Evolutionary conservation across 2,113 vertebrate genomes (phyloP).

Genomic region (Gobio gobio): DNA sequence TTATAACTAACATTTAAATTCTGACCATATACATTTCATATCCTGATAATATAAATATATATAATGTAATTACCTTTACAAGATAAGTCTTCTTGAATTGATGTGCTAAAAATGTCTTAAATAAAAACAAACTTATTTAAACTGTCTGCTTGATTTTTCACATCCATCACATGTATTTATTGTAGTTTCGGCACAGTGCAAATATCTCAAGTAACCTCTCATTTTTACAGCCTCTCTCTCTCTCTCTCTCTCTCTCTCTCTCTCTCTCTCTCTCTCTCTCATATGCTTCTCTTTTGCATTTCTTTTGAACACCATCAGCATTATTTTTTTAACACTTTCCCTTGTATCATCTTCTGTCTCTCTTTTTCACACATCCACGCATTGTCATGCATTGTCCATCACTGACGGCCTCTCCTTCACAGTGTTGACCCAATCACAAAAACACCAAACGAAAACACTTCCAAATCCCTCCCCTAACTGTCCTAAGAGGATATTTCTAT

Average conservation of each 20-base stretch:
- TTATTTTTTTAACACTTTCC: constrained; percentile 41
- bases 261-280: neutral
- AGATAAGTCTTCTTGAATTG: neutral
- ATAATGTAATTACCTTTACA: neutral
- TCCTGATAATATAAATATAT: neutral
- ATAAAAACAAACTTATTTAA: neutral
- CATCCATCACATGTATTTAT: neutral
- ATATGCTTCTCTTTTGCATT: neutral
- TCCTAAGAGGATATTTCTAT: constrained; percentile 2
- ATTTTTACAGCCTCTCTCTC: neutral
- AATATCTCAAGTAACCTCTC: neutral
- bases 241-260: no score
- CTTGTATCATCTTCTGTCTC: constrained; percentile 4
- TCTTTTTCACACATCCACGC: neutral
- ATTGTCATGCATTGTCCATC: neutral
- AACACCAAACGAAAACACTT: neutral
- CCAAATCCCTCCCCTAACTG: neutral
- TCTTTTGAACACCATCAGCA: constrained; percentile 45
- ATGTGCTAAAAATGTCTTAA: neutral
- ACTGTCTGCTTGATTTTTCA: neutral
- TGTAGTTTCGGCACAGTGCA: neutral
- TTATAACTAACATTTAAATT: no score
- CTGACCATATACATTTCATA: no score
- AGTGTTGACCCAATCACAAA: neutral
- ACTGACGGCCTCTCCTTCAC: neutral